Base-by-base conservation (phyloP, 53 echinoderm and acorn worm species). In the Apostichopus leukothele region DNA sequence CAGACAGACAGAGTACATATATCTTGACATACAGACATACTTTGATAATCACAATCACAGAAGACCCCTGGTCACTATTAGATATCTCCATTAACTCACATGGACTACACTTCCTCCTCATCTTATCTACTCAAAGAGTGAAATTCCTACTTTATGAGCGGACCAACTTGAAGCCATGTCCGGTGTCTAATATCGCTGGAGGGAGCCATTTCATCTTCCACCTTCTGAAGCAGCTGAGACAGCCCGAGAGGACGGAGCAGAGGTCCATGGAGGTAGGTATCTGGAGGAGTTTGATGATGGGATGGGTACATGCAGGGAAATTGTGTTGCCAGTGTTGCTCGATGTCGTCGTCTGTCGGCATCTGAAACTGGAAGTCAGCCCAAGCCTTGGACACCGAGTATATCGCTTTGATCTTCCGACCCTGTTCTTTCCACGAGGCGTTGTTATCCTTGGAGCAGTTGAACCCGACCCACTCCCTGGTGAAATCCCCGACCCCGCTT, bases 131-230 rank as follows among this genome's bases (percentile, higher is more conserved):
- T 39, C 39, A 39, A 39, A 39, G 39, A 39, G 39, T 39, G 39
- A 39, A 39, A 3, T 39, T 39, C 39, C 39, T 39, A 39, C 39
- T 67, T 67, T 78, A 98, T 53, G 98, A 95, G 75, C 95, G 91
- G 52, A 98, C 98, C 54, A 98, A 92, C 83, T 93, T 95, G 88
- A 98, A 98, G 14, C 98, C 98, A 79, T 98, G 98, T 20, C 98
- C 95, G 10, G 95, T 98, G 76, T 98, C 94, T 68, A 98, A 80
- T 21, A 95, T 90, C 74, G 86, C 74, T 7, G 98, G 98, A 13
- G 98, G 95, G 54, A 98, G 77, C 98, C 98, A 98, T 59, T 92
- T 98, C 88, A 98, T 94, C 84, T 94, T 98, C 91, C 95, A 95
- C 10, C 94, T 90, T 21, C 92, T 89, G 14, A 93, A 89, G 80